Percentiles rank a stretch among this genome's conserved stretches.
phyloP scores from a whole-genome alignment of 2,888 invertebrate genomes.

The Dynastes hyllus region DNA sequence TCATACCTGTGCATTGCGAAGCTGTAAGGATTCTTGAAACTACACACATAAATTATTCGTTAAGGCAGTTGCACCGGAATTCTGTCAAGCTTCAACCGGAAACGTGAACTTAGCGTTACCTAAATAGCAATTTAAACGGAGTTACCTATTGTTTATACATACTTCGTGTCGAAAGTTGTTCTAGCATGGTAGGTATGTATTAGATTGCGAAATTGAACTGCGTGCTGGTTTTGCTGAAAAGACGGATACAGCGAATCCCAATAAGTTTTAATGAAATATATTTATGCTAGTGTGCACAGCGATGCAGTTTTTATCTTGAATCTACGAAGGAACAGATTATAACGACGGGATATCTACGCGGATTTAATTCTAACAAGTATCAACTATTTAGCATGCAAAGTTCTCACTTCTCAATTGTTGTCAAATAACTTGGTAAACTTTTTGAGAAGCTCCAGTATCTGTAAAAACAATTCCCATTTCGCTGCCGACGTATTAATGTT shows the following conservation, averaged over 20 bases:
- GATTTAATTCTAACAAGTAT: not conserved
- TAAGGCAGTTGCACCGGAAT: not conserved
- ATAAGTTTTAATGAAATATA: constrained; percentile 1
- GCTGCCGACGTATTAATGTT: too few species aligned
- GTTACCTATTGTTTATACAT: too few species aligned
- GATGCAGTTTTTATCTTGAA: too few species aligned
- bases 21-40: too few species aligned
- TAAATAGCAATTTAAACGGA: constrained; percentile 10
- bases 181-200: not conserved
- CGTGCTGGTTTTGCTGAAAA: not conserved
- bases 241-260: not conserved
- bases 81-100: constrained; percentile 12
- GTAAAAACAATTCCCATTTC: too few species aligned
- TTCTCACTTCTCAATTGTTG: too few species aligned
- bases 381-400: too few species aligned
- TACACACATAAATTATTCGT: not conserved
- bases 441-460: too few species aligned
- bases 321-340: not conserved
- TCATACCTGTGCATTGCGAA: too few species aligned
- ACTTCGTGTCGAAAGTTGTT: not conserved
- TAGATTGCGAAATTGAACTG: not conserved
- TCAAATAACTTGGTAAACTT: too few species aligned
- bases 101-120: not conserved
- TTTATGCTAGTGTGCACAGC: not conserved
- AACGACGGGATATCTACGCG: not conserved